Evolutionary conservation across 2,797 vertebrate species (phyloP).

Genomic region (Lateolabrax maculatus): DNA sequence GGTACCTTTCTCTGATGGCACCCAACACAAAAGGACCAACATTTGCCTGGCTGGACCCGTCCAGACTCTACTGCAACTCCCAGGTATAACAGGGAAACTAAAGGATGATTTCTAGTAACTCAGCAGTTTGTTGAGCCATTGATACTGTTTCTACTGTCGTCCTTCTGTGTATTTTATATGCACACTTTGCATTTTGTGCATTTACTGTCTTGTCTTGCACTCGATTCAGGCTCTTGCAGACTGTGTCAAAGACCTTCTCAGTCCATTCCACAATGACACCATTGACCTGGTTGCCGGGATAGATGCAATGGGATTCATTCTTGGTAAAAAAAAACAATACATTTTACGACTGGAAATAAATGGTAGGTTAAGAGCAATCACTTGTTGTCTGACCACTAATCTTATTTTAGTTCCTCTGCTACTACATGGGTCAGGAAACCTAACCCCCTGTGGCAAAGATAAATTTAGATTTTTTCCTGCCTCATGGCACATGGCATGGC

Average conservation of each 20-base stretch:
- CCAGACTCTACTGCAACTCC: slow-evolving; percentile 90
- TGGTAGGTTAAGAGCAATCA: not conserved
- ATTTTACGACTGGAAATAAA: not conserved
- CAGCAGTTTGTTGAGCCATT: not conserved
- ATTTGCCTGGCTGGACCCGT: slow-evolving; percentile 92
- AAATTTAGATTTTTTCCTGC: slow-evolving; percentile 70
- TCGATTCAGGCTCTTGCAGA: slow-evolving; percentile 87
- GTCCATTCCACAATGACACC: slow-evolving; percentile 84
- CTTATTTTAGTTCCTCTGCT: slow-evolving; percentile 57
- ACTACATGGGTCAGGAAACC: slow-evolving; percentile 49
- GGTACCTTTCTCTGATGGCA: slow-evolving; percentile 92
- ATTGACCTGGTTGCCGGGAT: slow-evolving; percentile 91
- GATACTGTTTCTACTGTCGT: not conserved
- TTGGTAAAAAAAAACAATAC: slow-evolving; percentile 82
- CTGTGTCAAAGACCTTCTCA: slow-evolving; percentile 88
- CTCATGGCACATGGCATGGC: not conserved
- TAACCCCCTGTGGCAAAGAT: slow-evolving; percentile 44
- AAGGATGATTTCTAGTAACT: not conserved
- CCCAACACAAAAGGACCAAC: slow-evolving; percentile 89
- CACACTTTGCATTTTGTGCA: not conserved
- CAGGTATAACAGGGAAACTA: slow-evolving; percentile 77
- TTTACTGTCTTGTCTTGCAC: slow-evolving; percentile 27
- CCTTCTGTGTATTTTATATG: not conserved
- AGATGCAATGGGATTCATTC: slow-evolving; percentile 94
- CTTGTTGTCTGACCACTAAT: not conserved